Evolutionary conservation across 2,113 vertebrate species (phyloP), one percentile per base, ranked within the genome.

Genomic region (Pseudolaguvia tuberculata): DNA sequence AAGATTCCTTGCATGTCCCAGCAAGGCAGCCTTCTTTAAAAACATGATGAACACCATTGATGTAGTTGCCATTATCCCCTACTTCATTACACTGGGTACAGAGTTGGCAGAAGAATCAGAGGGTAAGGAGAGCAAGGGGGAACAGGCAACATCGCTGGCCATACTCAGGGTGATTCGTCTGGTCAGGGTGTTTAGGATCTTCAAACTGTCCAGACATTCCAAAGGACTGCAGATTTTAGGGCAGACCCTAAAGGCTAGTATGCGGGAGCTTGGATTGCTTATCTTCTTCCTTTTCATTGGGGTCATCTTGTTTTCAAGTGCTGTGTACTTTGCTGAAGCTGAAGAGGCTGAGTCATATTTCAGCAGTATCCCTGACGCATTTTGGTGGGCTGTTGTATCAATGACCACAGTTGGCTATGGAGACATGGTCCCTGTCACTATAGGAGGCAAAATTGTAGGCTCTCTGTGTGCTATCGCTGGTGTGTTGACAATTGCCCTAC

Each of bases 371-470:
- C 97, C 97, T 2, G 96, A 99, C 86, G 96, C 96, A 67, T 99
- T 99, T 92, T 99, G 97, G 97, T 99, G 97, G 97, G 97, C 97
- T 79, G 97, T 99, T 89, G 96, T 99, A 83, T 96, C 96, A 79
- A 99, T 99, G 97, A 99, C 97, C 90, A 99, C 97, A 88, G 97
- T 99, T 80, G 97, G 97, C 86, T 99, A 99, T 87, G 97, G 97
- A 88, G 97, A 99, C 92, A 98, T 99, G 97, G 96, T 96, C 86
- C 97, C 96, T 70, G 92, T 98, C 92, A 97, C 96, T 89, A 98
- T 99, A 90, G 97, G 97, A 89, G 97, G 97, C 90, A 99, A 98
- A 92, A 97, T 99, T 79, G 97, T 99, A 78, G 97, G 97, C 84
- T 99, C 97, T 86, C 92, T 99, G 89, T 99, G 96, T 87, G 96